phyloP scores from a whole-genome alignment of 1,140 invertebrate species.

The Drosophila micromelanica region DNA sequence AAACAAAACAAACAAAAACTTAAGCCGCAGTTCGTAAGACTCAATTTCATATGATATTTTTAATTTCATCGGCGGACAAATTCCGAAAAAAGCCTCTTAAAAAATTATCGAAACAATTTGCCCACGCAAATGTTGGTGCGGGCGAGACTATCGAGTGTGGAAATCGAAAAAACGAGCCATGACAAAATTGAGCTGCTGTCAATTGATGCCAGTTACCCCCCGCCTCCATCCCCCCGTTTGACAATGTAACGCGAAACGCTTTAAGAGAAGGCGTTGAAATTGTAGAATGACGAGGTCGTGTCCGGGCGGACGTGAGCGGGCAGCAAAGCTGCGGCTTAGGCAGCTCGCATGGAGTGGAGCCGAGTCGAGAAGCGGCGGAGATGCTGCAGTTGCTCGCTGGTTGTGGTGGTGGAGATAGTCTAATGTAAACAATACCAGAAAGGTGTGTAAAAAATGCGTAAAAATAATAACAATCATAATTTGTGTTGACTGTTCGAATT shows the following conservation, averaged over 20 bases:
- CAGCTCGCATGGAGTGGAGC: conserved; percentile 23
- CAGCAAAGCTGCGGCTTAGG: conserved; percentile 57
- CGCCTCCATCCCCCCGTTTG: neutral
- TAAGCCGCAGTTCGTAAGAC: conserved; percentile 24
- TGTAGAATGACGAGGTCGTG: conserved; percentile 53
- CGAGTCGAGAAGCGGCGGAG: conserved; percentile 9
- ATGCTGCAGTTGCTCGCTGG: neutral
- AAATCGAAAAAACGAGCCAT: conserved; percentile 59
- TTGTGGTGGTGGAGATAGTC: neutral
- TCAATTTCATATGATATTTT: conserved; percentile 55
- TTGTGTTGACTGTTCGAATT: conserved; percentile 54
- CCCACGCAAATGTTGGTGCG: conserved; percentile 54
- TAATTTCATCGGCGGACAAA: conserved; percentile 42
- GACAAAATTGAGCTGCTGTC: conserved; percentile 62
- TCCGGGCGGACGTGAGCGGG: conserved; percentile 47
- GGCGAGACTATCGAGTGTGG: conserved; percentile 38
- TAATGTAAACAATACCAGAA: conserved; percentile 61
- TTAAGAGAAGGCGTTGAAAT: conserved; percentile 48
- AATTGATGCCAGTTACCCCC: conserved; percentile 38
- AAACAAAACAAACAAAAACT: neutral
- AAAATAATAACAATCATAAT: conserved; percentile 67
- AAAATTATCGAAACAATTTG: conserved; percentile 60
- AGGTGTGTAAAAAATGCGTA: conserved; percentile 68
- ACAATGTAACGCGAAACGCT: conserved; percentile 41
- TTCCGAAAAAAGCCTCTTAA: conserved; percentile 57